Evolutionary conservation across 2,113 vertebrate species (phyloP), one percentile per base, ranked within the genome.

Genomic region (Muntiacus reevesi): DNA sequence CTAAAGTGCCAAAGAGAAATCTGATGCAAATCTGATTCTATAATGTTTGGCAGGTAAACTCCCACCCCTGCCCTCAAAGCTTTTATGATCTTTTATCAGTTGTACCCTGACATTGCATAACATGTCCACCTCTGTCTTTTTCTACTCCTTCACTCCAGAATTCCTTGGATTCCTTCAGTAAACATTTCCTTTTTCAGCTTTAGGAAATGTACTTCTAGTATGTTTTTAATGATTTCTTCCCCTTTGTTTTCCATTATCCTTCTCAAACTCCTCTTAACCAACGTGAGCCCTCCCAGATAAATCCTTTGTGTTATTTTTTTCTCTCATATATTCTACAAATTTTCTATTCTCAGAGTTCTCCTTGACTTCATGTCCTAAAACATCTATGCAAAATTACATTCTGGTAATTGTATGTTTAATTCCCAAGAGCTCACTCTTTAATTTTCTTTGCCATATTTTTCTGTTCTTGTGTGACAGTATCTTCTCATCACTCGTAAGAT

Each of bases 161-260:
- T 87, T 81, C 55, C 89, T 54, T 87, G 82, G 36, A 89, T 62
- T n/a, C 64, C 30, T 74, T 92, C 45, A 87, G 59, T n/a, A 88
- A 91, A 83, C 55, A 89, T 82, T 67, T 74, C 33, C 55, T 92
- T 93, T 64, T 55, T 71, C 64, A 62, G 9, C 40, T 93, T 92
- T 86, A 78, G 71, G 30, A 92, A 96, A 88, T 54, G 5, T 30
- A 55, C 28, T 90, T 82, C 84, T 47, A 90, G 28, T 74, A 57
- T 30, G 12, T 81, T 12, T 92, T 90, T 64, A 55, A 74, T 95
- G 89, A 62, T 45, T 89, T 95, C 76, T n/a, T 81, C 12, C 52
- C n/a, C n/a, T 83, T 95, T 87, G 87, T 62, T 97, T 98, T 90
- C 43, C 50, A 96, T 94, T 96, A 40, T 76, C 30, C 78, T 92